These are phyloP conservation scores for Smittia sp. DNA, from an alignment of 2,888 invertebrate genomes.

Conservation along the genomic window DNA sequence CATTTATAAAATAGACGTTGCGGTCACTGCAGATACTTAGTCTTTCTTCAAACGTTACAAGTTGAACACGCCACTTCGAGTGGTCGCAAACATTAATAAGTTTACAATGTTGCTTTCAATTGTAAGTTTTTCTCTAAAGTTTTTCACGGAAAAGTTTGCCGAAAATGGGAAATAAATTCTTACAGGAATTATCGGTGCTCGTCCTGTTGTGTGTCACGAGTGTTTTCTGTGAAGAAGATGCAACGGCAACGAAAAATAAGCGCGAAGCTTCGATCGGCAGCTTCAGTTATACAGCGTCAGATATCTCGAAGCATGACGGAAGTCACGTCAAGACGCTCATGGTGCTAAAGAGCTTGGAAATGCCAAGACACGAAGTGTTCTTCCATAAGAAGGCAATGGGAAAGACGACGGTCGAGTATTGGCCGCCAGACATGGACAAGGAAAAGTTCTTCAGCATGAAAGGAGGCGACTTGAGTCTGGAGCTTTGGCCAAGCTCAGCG, in stretches of 20 bases:
- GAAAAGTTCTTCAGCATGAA: constrained; percentile 16
- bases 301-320: background rate
- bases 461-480: background rate
- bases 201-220: background rate
- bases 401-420: constrained; percentile 22
- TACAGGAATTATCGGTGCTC: background rate
- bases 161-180: background rate
- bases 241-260: background rate
- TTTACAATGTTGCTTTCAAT: too few relatives aligned
- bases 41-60: background rate
- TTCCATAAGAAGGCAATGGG: background rate
- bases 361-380: background rate
- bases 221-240: background rate
- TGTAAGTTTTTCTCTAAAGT: background rate
- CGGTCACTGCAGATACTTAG: background rate
- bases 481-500: background rate
- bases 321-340: background rate
- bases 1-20: background rate
- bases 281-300: background rate
- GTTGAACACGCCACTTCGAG: background rate
- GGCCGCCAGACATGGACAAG: constrained; percentile 33
- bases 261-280: constrained; percentile 2
- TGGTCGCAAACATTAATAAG: background rate
- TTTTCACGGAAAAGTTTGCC: too few relatives aligned
- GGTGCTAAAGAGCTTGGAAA: background rate